These are phyloP conservation scores for Syrphus vitripennis DNA, from an alignment of 2,888 invertebrate genomes.

Conservation along the genomic window DNA sequence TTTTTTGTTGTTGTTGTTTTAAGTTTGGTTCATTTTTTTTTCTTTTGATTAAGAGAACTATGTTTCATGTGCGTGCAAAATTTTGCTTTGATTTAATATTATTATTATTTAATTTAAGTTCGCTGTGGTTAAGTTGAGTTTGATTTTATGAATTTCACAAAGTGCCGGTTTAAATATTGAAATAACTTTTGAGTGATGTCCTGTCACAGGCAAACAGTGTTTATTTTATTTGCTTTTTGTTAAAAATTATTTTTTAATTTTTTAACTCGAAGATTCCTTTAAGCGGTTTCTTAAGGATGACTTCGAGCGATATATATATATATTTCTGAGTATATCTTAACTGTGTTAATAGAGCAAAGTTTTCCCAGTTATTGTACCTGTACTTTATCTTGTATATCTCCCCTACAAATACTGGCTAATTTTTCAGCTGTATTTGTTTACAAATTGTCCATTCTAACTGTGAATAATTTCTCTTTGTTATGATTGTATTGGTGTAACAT, in stretches of 20 bases:
- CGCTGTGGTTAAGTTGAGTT: too few species aligned
- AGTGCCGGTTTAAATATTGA: background rate
- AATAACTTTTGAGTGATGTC: background rate
- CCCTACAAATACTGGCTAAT: slow-evolving; percentile 36
- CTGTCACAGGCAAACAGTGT: background rate
- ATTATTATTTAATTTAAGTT: background rate
- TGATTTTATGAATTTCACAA: background rate
- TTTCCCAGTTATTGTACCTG: slow-evolving; percentile 62
- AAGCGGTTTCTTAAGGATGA: slow-evolving; percentile 46
- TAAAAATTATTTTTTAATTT: background rate
- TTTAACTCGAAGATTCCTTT: background rate
- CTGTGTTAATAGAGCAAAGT: slow-evolving; percentile 69
- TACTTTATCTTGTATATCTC: slow-evolving; percentile 23
- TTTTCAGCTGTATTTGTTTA: slow-evolving; percentile 60
- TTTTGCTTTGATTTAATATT: background rate
- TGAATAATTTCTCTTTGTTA: slow-evolving; percentile 25
- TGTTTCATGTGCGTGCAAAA: background rate
- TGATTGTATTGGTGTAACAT: slow-evolving; percentile 3
- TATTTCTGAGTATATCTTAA: slow-evolving; percentile 46
- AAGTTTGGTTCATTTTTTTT: background rate
- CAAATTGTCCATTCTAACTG: slow-evolving; percentile 21
- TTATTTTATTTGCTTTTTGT: background rate
- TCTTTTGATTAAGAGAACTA: background rate
- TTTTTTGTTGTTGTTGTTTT: background rate
- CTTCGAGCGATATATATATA: slow-evolving; percentile 9